A percentile compares a stretch with the other conserved stretches of the same genome.
phyloP scores from a whole-genome alignment of 2,888 invertebrate species.

The Tetragonisca angustula region DNA sequence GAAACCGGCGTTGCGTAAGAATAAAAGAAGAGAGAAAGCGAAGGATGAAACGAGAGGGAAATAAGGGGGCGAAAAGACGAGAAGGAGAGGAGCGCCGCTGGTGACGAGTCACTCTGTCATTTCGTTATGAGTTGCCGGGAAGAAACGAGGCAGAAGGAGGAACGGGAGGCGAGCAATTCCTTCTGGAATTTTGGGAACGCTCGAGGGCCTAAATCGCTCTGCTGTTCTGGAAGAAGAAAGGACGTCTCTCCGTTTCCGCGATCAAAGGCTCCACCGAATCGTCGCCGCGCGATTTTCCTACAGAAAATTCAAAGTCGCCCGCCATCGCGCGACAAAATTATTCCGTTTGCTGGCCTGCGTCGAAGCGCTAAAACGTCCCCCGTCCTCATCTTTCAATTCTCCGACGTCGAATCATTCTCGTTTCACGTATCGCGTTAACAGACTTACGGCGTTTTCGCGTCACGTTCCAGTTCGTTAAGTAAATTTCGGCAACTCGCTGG shows the following conservation, averaged over 20 bases:
- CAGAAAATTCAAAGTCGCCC: conserved; percentile 34
- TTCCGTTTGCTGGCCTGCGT: background rate
- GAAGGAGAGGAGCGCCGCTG: background rate
- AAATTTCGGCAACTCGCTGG: no score
- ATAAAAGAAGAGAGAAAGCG: background rate
- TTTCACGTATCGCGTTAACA: background rate
- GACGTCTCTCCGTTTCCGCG: conserved; percentile 53
- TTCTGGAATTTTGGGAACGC: conserved; percentile 58
- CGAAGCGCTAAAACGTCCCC: background rate
- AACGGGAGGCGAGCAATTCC: conserved; percentile 56
- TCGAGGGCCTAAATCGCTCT: conserved; percentile 53
- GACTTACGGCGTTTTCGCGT: background rate
- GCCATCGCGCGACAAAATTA: conserved; percentile 28
- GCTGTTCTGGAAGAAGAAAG: conserved; percentile 49
- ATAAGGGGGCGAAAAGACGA: background rate
- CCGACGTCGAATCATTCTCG: background rate
- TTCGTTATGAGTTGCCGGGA: conserved; percentile 61
- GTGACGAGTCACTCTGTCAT: conserved; percentile 59
- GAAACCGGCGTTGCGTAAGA: no score
- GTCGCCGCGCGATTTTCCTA: conserved; percentile 10
- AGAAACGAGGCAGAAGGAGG: conserved; percentile 59
- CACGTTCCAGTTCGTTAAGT: background rate
- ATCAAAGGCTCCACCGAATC: conserved; percentile 44
- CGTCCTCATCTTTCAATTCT: background rate
- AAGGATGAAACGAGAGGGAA: conserved; percentile 1